phyloP scores from a whole-genome alignment of 1,140 invertebrate genomes.

The Ceratina japonica region DNA sequence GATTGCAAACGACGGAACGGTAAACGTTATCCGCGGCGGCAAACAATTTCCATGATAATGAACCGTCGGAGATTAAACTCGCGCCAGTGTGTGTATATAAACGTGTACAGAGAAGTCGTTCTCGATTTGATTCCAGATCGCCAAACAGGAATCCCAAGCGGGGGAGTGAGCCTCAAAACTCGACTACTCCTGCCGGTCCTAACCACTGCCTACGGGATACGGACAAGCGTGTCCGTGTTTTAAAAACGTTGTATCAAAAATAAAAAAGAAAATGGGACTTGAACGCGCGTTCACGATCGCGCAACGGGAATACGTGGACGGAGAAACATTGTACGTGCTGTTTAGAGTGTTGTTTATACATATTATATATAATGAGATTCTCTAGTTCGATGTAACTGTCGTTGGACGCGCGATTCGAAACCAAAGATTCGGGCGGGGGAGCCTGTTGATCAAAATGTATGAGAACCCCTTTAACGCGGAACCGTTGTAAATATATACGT shows the following conservation, averaged over 20 bases:
- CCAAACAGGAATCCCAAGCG: conserved; percentile 6
- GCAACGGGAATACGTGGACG: neutral
- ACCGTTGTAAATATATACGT: no score
- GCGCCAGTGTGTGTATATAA: neutral
- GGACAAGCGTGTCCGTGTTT: conserved; percentile 16
- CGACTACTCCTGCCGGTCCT: neutral
- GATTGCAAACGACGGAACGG: no score
- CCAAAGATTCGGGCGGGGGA: conserved; percentile 15
- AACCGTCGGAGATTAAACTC: neutral
- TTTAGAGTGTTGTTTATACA: conserved; percentile 42
- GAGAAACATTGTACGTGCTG: conserved; percentile 27
- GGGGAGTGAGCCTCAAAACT: neutral
- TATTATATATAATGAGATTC: conserved; percentile 1
- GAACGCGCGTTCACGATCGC: no score
- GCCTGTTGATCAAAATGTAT: neutral
- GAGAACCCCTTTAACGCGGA: no score
- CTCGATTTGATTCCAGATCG: conserved; percentile 20
- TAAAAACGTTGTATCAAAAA: conserved; percentile 23
- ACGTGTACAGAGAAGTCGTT: neutral
- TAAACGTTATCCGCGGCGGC: neutral
- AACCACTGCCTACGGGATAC: conserved; percentile 12
- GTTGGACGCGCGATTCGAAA: neutral
- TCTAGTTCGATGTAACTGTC: neutral
- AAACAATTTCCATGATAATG: neutral
- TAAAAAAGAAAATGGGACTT: no score